These are phyloP conservation scores for Rhagium mordax DNA, from an alignment of 2,888 invertebrate genomes.

Conservation along the genomic window DNA sequence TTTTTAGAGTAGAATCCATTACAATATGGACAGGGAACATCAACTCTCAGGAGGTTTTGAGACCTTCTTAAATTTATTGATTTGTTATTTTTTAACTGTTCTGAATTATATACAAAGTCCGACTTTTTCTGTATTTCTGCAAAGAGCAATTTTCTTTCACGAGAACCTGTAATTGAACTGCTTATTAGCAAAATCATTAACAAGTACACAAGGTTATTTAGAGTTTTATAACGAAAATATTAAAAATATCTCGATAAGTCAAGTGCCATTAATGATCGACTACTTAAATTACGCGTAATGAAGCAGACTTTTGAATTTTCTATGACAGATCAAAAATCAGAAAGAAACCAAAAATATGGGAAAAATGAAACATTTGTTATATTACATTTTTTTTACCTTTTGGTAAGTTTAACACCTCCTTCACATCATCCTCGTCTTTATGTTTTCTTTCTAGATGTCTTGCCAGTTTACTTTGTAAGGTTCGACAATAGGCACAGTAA, in stretches of 20 bases:
- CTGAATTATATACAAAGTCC: background rate
- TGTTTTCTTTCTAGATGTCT: background rate
- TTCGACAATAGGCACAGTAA: background rate
- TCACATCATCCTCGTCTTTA: background rate
- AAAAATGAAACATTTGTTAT: background rate
- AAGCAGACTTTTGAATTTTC: no score
- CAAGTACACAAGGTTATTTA: background rate
- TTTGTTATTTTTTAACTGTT: background rate
- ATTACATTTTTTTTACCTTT: no score
- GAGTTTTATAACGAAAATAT: background rate
- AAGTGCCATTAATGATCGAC: no score
- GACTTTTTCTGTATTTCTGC: background rate
- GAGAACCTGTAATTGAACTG: background rate
- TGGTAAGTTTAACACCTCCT: no score
- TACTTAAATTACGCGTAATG: no score
- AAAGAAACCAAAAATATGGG: background rate
- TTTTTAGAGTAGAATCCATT: background rate
- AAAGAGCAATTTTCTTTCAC: background rate
- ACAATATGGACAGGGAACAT: background rate
- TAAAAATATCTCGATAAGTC: background rate
- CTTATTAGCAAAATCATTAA: background rate
- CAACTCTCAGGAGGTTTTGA: no score
- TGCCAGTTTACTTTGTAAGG: background rate
- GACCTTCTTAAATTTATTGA: background rate
- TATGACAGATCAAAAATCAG: no score